Evolutionary conservation across 1,140 invertebrate genomes (phyloP).

Genomic region (Scaptomyza graminum): DNA sequence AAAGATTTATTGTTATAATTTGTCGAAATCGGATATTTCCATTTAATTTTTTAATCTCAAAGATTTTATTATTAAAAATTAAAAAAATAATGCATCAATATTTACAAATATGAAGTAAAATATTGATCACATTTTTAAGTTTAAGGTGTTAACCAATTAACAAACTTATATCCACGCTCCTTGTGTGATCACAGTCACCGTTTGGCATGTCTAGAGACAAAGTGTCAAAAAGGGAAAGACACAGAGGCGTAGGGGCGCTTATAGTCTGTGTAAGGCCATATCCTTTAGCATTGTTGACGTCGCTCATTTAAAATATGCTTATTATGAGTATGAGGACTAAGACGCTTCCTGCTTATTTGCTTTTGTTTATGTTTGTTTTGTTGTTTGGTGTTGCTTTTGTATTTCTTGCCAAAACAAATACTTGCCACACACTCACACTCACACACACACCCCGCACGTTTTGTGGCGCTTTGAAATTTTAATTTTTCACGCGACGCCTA

Average conservation of each 20-base stretch:
- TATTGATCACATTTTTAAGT: no score
- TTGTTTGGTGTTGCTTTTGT: constrained; percentile 47
- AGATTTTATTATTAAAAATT: no score
- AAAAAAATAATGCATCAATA: no score
- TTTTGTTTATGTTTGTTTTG: constrained; percentile 62
- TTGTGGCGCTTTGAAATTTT: constrained; percentile 73
- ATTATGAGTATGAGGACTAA: constrained; percentile 47
- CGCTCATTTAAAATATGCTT: constrained; percentile 64
- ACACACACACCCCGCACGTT: constrained; percentile 21
- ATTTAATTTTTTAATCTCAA: no score
- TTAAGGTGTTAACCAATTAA: constrained; percentile 1
- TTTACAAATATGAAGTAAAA: no score
- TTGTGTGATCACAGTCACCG: not conserved
- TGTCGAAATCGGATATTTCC: no score
- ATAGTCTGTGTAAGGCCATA: constrained; percentile 32
- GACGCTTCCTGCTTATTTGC: constrained; percentile 70
- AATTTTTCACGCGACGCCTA: constrained; percentile 73
- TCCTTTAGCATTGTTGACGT: constrained; percentile 63
- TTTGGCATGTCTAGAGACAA: not conserved
- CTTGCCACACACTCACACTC: constrained; percentile 29
- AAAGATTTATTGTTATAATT: no score
- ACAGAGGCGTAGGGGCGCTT: not conserved
- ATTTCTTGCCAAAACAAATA: constrained; percentile 61
- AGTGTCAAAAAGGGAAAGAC: not conserved
- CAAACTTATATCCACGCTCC: not conserved